Percentiles rank a stretch among this genome's conserved stretches.
Conservation (phyloP, 2,888 invertebrate genomes). For the Lordiphosa andalusiaca region DNA sequence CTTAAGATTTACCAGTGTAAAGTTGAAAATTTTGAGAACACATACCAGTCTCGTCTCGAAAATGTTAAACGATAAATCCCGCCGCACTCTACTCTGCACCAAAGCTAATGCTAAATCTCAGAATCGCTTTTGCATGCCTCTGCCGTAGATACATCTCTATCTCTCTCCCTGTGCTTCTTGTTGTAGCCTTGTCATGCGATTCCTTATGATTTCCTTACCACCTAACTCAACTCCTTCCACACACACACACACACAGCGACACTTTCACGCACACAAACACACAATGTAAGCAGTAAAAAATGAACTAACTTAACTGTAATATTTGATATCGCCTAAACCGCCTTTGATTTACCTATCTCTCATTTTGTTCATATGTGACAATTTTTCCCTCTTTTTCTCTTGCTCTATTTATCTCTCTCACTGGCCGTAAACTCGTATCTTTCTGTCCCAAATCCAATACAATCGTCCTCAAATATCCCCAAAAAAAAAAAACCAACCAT, state of each 20-base stretch:
- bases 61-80: background rate
- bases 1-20: constrained; percentile 59
- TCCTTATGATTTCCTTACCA: constrained; percentile 27
- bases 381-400: constrained; percentile 43
- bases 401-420: constrained; percentile 24
- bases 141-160: too few species aligned
- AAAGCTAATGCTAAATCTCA: too few species aligned
- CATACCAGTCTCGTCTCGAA: constrained; percentile 38
- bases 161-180: constrained; percentile 22
- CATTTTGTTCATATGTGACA: constrained; percentile 59
- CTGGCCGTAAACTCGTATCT: too few species aligned
- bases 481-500: constrained; percentile 4
- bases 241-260: constrained; percentile 1
- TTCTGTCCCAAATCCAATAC: constrained; percentile 4
- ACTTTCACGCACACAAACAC: constrained; percentile 20
- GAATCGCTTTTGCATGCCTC: too few species aligned
- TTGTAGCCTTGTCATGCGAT: constrained; percentile 29
- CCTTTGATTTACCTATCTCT: constrained; percentile 29
- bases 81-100: too few species aligned
- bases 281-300: constrained; percentile 26
- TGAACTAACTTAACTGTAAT: background rate
- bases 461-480: constrained; percentile 9
- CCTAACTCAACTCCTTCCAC: constrained; percentile 3
- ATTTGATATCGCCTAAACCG: constrained; percentile 16
- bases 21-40: constrained; percentile 59